A percentile compares a stretch with the other conserved stretches of the same genome.
phyloP scores from a whole-genome alignment of 2,113 vertebrate species.

The Clinocottus analis region DNA sequence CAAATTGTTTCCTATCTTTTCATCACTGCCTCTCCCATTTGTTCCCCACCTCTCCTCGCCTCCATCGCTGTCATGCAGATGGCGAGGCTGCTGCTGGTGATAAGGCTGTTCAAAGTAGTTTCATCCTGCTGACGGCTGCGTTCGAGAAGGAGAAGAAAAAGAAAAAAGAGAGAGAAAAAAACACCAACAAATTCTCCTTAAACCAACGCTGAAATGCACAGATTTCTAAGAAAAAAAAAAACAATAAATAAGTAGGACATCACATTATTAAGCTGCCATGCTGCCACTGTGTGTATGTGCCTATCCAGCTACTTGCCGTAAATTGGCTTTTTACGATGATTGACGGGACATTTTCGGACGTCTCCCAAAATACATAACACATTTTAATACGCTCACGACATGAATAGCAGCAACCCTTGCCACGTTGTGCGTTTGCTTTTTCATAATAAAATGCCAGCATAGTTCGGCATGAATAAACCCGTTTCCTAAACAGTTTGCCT shows the following conservation, averaged over 20 bases:
- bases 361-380: not conserved
- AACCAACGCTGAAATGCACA: slow-evolving; percentile 1
- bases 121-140: not conserved
- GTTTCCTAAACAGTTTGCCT: too few species aligned
- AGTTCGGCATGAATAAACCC: not conserved
- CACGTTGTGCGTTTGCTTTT: not conserved
- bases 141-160: not conserved
- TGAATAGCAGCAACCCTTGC: not conserved
- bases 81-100: slow-evolving; percentile 1
- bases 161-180: not conserved
- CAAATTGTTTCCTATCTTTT: slow-evolving; percentile 41
- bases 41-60: not conserved
- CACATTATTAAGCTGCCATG: not conserved
- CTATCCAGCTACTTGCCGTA: not conserved
- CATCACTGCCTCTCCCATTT: not conserved
- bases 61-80: slow-evolving; percentile 24
- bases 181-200: slow-evolving; percentile 10
- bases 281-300: not conserved
- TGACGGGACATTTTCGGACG: not conserved
- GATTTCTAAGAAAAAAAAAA: slow-evolving; percentile 6
- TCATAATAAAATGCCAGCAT: not conserved
- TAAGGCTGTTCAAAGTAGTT: slow-evolving; percentile 26
- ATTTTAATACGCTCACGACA: not conserved
- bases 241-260: not conserved
- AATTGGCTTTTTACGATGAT: not conserved